phyloP scores from a whole-genome alignment of 2,113 vertebrate species.

The Perca schrenkii region DNA sequence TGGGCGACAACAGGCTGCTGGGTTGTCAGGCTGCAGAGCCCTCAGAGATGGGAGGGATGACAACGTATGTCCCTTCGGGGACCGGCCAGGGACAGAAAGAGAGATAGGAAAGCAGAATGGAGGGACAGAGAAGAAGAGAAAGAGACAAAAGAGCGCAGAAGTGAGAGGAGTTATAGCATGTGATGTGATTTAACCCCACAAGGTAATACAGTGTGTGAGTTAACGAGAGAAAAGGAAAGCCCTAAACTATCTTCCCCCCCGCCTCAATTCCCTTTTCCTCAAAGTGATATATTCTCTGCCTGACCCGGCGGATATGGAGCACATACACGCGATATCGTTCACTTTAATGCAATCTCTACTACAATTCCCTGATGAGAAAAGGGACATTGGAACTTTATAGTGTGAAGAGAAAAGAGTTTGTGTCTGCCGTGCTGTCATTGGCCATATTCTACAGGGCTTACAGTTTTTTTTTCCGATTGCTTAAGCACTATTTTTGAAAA shows the following conservation, averaged over 20 bases:
- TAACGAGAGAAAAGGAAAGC: constrained; percentile 45
- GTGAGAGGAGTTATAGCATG: constrained; percentile 44
- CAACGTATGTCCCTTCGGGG: constrained; percentile 54
- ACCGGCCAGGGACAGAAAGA: constrained; percentile 46
- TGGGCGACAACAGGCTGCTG: constrained; percentile 62
- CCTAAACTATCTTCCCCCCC: constrained; percentile 39
- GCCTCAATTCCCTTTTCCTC: constrained; percentile 39
- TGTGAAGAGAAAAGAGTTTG: constrained; percentile 62
- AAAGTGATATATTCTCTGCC: constrained; percentile 59
- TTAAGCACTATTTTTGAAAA: too few relatives aligned
- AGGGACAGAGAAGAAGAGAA: constrained; percentile 36
- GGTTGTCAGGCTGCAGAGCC: constrained; percentile 76
- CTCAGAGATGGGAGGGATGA: constrained; percentile 73
- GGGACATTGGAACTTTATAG: constrained; percentile 73
- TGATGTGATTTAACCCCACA: constrained; percentile 58
- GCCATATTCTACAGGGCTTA: constrained; percentile 40
- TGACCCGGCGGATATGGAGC: constrained; percentile 60
- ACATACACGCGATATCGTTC: constrained; percentile 57
- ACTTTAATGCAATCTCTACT: constrained; percentile 68
- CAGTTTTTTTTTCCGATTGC: too few relatives aligned
- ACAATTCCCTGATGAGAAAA: constrained; percentile 70
- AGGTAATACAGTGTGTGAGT: constrained; percentile 41
- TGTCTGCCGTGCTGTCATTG: constrained; percentile 55
- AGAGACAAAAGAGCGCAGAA: constrained; percentile 35
- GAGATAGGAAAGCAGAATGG: constrained; percentile 36